These are phyloP conservation scores for Megalops atlanticus DNA, from an alignment of 2,113 vertebrate species.

Conservation along the genomic window DNA sequence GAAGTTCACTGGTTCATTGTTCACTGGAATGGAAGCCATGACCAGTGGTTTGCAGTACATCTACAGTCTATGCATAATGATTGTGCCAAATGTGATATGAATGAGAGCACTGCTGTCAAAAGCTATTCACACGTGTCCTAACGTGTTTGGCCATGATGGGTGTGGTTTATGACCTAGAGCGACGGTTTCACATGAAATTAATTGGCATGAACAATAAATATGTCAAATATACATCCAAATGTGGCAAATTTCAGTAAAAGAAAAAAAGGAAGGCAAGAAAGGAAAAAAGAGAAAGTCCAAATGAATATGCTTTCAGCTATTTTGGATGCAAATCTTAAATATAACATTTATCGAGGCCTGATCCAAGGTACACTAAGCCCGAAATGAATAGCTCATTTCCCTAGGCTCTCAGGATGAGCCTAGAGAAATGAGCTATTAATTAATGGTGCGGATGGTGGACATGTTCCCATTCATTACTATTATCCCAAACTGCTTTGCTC, in stretches of 20 bases:
- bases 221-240: too few relatives aligned
- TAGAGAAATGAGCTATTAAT: too few relatives aligned
- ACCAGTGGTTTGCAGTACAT: background rate
- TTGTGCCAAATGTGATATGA: background rate
- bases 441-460: too few relatives aligned
- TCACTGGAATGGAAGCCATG: background rate
- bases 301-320: too few relatives aligned
- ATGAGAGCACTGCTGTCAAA: background rate
- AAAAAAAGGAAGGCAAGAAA: too few relatives aligned
- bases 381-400: background rate
- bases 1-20: too few relatives aligned
- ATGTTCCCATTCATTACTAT: too few relatives aligned
- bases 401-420: background rate
- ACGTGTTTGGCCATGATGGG: background rate
- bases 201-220: background rate
- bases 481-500: too few relatives aligned
- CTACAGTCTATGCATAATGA: background rate
- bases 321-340: background rate
- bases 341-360: background rate
- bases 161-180: background rate
- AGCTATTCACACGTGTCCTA: background rate
- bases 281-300: too few relatives aligned
- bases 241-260: too few relatives aligned
- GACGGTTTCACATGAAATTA: too few relatives aligned
- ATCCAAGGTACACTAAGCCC: background rate